phyloP scores from a whole-genome alignment of 2,113 vertebrate genomes.

The Pangasianodon hypophthalmus region DNA sequence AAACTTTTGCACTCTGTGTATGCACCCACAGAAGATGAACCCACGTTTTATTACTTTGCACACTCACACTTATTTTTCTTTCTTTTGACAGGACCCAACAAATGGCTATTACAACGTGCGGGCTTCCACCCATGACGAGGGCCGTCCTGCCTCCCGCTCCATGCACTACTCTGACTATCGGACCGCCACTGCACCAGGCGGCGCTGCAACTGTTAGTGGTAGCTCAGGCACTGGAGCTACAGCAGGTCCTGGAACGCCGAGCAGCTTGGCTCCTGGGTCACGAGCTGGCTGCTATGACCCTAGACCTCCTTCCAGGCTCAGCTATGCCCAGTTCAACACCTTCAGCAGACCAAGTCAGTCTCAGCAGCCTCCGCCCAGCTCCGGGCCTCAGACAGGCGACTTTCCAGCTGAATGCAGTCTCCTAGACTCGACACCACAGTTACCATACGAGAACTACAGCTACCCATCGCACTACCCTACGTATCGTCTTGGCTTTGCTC shows the following conservation, averaged over 20 bases:
- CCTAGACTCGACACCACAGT: slow-evolving; percentile 82
- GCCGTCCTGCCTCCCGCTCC: slow-evolving; percentile 83
- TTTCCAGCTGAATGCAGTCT: slow-evolving; percentile 76
- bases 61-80: slow-evolving; percentile 41
- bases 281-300: slow-evolving; percentile 83
- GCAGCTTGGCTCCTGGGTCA: slow-evolving; percentile 68
- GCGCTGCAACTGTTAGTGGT: slow-evolving; percentile 72
- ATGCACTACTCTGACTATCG: slow-evolving; percentile 91
- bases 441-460: slow-evolving; percentile 89
- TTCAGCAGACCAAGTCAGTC: slow-evolving; percentile 77
- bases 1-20: background rate
- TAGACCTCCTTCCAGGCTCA: slow-evolving; percentile 88
- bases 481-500: slow-evolving; percentile 86
- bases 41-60: background rate
- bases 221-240: slow-evolving; percentile 71
- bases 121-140: slow-evolving; percentile 86
- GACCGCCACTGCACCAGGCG: slow-evolving; percentile 71
- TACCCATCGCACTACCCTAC: slow-evolving; percentile 80
- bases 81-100: slow-evolving; percentile 85
- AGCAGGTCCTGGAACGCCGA: slow-evolving; percentile 73
- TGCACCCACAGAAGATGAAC: background rate
- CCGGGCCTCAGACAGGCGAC: slow-evolving; percentile 66
- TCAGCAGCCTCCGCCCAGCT: slow-evolving; percentile 69
- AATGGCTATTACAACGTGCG: slow-evolving; percentile 96
- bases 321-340: slow-evolving; percentile 92